Percentiles rank a stretch among this genome's conserved stretches.
Conservation (phyloP, 1,140 invertebrate species). For the Pseudomyrmex sp. region DNA sequence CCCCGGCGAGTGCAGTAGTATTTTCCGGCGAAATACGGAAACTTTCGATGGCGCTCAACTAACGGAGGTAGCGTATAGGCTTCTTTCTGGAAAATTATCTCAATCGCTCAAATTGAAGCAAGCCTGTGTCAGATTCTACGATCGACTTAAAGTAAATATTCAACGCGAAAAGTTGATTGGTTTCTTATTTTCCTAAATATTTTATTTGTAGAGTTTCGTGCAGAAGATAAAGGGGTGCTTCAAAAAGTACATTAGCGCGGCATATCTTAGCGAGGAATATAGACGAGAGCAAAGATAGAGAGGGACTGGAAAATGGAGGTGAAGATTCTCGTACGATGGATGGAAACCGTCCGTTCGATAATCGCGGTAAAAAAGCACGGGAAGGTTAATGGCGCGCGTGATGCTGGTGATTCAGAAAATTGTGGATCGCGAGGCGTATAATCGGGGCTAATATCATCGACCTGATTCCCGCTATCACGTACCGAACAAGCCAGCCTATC, state of each 20-base stretch:
- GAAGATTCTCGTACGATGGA: conserved; percentile 19
- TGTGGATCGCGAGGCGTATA: conserved; percentile 75
- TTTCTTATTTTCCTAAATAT: too few species aligned
- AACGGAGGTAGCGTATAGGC: too few species aligned
- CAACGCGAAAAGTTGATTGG: too few species aligned
- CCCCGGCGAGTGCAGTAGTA: neutral
- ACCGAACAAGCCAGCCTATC: conserved; percentile 36
- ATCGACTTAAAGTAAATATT: too few species aligned
- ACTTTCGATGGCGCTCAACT: too few species aligned
- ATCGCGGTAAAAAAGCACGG: conserved; percentile 64
- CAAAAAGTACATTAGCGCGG: conserved; percentile 69
- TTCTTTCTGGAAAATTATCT: too few species aligned
- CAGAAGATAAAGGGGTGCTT: conserved; percentile 68
- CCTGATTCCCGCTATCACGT: conserved; percentile 59
- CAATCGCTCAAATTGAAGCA: too few species aligned
- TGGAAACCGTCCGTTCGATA: conserved; percentile 58
- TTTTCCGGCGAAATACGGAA: neutral
- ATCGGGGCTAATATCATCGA: conserved; percentile 78
- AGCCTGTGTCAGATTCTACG: too few species aligned
- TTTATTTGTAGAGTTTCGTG: conserved; percentile 66
- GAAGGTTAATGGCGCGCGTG: conserved; percentile 75
- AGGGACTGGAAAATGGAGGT: neutral
- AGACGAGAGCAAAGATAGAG: neutral
- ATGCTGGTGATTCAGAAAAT: conserved; percentile 79
- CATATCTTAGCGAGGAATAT: neutral